Evolutionary conservation across 2,888 invertebrate species (phyloP).

Genomic region (Tetranychus piercei): DNA sequence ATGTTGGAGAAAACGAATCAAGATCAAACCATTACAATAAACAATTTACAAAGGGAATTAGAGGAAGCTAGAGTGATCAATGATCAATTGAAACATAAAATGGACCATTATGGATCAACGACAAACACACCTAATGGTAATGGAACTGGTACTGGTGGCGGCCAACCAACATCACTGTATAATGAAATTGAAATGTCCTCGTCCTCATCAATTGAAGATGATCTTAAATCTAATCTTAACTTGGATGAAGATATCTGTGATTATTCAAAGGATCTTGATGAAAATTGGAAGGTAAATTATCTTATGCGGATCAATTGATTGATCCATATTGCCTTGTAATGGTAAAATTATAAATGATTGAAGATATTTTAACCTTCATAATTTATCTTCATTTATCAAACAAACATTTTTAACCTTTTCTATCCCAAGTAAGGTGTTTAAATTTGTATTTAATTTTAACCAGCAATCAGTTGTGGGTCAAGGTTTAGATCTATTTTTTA

Average conservation of each 20-base stretch:
- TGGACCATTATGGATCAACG: not conserved
- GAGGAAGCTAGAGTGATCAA: constrained; percentile 31
- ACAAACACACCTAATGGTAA: constrained; percentile 30
- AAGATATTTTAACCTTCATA: too few relatives aligned
- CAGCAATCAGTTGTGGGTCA: not conserved
- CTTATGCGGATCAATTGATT: not conserved
- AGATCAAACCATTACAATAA: constrained; percentile 49
- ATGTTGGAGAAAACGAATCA: constrained; percentile 57
- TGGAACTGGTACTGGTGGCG: constrained; percentile 19
- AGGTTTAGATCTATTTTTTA: not conserved
- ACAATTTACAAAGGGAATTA: constrained; percentile 37
- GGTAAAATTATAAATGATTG: not conserved
- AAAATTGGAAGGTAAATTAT: not conserved
- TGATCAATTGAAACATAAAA: constrained; percentile 30
- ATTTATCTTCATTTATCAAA: too few relatives aligned
- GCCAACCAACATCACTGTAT: constrained; percentile 49
- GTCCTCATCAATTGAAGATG: constrained; percentile 27
- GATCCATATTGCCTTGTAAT: not conserved
- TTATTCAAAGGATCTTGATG: not conserved
- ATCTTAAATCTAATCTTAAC: constrained; percentile 14
- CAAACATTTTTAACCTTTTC: not conserved
- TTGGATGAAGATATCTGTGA: constrained; percentile 12
- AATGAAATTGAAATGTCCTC: constrained; percentile 50
- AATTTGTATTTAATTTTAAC: not conserved
- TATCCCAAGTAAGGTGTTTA: not conserved